These are phyloP conservation scores for Bovichtus variegatus DNA, from an alignment of 2,797 vertebrate species.

Conservation along the genomic window DNA sequence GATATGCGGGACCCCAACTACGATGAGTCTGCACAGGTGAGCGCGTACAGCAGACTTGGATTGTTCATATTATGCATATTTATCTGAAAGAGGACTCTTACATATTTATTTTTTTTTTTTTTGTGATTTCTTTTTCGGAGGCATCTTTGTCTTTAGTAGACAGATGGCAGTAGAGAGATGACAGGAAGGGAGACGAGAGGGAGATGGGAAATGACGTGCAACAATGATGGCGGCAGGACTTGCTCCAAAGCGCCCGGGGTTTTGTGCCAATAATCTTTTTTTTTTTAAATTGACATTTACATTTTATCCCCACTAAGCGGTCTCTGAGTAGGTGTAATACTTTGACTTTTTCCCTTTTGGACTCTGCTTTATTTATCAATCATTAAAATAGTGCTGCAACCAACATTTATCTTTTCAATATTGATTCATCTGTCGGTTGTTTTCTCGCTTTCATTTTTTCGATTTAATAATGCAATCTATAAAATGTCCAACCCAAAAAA, in stretches of 20 bases:
- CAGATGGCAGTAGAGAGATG: neutral
- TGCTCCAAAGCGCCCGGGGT: neutral
- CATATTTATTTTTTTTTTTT: neutral
- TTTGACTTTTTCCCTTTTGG: neutral
- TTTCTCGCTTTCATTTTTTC: neutral
- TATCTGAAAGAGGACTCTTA: neutral
- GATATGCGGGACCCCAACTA: constrained; percentile 91
- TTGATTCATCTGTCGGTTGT: no score
- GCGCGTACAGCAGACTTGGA: neutral
- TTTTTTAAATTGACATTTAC: no score
- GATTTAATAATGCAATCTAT: neutral
- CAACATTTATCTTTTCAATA: neutral
- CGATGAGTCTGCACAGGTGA: constrained; percentile 88
- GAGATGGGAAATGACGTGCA: neutral
- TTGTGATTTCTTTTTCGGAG: neutral
- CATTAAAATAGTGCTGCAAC: neutral
- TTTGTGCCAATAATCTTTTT: neutral
- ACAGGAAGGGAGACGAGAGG: neutral
- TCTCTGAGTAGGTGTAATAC: neutral
- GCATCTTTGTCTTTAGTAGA: neutral
- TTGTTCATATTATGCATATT: neutral
- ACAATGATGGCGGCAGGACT: neutral
- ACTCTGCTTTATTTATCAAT: neutral
- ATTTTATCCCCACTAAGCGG: neutral
- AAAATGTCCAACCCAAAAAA: neutral